phyloP scores from a whole-genome alignment of 2,113 vertebrate species.

The Pachycephala philippinensis region DNA sequence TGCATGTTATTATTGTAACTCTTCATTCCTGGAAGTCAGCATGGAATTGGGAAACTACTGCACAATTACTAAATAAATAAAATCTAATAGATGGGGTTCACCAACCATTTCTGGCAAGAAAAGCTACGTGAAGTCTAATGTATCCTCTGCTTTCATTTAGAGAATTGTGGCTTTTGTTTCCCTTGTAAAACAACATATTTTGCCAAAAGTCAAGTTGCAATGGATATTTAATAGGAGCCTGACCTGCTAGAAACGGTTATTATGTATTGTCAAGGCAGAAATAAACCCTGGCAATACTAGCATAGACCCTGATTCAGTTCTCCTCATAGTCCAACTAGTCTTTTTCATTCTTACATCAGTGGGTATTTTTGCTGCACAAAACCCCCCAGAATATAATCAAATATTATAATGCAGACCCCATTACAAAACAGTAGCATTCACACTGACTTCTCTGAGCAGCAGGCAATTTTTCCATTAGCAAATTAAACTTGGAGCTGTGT shows the following conservation, averaged over 20 bases:
- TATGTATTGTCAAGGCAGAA: constrained; percentile 43
- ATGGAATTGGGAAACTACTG: constrained; percentile 17
- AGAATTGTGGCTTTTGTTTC: constrained; percentile 42
- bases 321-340: background rate
- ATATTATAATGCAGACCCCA: constrained; percentile 47
- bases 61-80: constrained; percentile 36
- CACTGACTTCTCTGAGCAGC: constrained; percentile 40
- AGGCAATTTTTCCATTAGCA: constrained; percentile 52
- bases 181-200: constrained; percentile 28
- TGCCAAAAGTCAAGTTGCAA: constrained; percentile 35
- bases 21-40: constrained; percentile 3
- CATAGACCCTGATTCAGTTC: background rate
- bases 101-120: constrained; percentile 40
- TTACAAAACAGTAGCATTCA: constrained; percentile 46
- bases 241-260: constrained; percentile 35
- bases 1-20: background rate
- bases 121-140: background rate
- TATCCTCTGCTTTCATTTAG: constrained; percentile 37
- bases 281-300: constrained; percentile 19
- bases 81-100: constrained; percentile 26
- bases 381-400: background rate
- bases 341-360: constrained; percentile 29
- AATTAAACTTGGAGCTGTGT: constrained; percentile 24
- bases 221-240: constrained; percentile 38
- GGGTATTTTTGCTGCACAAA: constrained; percentile 23